phyloP scores from a whole-genome alignment of 2,888 invertebrate species.

The Hypena proboscidalis region DNA sequence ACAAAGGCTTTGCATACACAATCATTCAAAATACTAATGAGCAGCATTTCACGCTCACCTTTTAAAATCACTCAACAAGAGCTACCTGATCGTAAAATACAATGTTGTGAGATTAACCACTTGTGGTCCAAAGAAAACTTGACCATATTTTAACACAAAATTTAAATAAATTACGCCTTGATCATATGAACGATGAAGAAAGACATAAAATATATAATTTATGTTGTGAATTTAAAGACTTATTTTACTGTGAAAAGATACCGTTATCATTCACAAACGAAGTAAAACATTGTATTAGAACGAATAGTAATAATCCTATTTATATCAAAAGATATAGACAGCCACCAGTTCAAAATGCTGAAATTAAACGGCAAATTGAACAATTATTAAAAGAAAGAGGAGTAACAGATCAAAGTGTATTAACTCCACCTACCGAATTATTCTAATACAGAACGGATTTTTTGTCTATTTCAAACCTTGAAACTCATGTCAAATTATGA shows the following conservation, averaged over 20 bases:
- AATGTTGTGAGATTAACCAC: neutral
- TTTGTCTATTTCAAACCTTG: no score
- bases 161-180: no score
- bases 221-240: no score
- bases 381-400: neutral
- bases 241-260: constrained; percentile 2
- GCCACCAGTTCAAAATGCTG: neutral
- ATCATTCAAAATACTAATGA: constrained; percentile 18
- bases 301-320: neutral
- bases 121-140: neutral
- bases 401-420: no score
- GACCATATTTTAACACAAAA: neutral
- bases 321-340: neutral
- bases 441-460: no score
- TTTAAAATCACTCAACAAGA: neutral
- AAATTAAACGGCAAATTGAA: neutral
- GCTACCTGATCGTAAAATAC: neutral
- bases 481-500: no score
- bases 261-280: constrained; percentile 2
- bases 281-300: neutral
- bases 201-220: no score
- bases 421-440: no score
- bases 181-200: no score
- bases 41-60: neutral
- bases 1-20: constrained; percentile 16